Evolutionary conservation across 2,888 invertebrate species (phyloP).

Genomic region (Drosophila buzzatii): DNA sequence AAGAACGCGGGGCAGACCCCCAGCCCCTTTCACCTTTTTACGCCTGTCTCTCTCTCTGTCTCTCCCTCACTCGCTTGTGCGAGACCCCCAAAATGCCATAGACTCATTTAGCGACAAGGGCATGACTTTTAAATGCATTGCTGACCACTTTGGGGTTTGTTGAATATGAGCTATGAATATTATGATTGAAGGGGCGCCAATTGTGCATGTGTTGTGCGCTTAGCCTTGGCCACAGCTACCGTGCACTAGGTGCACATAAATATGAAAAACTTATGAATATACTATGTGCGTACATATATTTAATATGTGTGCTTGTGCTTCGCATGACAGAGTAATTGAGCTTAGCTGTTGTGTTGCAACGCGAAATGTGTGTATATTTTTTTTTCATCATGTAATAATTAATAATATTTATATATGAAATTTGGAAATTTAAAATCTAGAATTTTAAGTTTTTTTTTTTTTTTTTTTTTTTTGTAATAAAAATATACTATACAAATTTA

Average conservation of each 20-base stretch:
- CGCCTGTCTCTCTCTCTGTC: background rate
- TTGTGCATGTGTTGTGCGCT: conserved; percentile 30
- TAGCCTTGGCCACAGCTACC: conserved; percentile 37
- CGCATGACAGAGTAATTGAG: conserved; percentile 4
- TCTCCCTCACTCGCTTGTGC: conserved; percentile 2
- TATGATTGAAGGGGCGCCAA: conserved; percentile 19
- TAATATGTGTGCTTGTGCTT: too few species aligned
- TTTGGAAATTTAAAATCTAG: too few species aligned
- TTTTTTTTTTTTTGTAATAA: too few species aligned
- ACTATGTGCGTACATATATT: background rate
- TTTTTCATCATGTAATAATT: background rate
- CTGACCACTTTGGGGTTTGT: conserved; percentile 57
- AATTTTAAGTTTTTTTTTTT: too few species aligned
- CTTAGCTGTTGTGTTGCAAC: background rate
- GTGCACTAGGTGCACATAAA: background rate
- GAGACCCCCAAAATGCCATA: conserved; percentile 48
- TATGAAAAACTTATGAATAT: background rate
- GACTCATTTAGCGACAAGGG: conserved; percentile 65
- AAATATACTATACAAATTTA: too few species aligned
- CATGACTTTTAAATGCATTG: conserved; percentile 61
- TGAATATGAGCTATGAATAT: conserved; percentile 41
- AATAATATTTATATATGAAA: background rate
- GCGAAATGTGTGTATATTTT: background rate
- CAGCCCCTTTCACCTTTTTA: background rate
- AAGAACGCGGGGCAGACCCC: background rate